phyloP scores from a whole-genome alignment of 2,113 vertebrate genomes.

The rat (Rattus norvegicus) region GRCr8 NC_086020.1:165320001-165320500 shows the following conservation, averaged over 20 bases:
- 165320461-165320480: neutral
- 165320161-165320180: neutral
- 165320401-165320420: too few relatives aligned
- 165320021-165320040: neutral
- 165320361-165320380: neutral
- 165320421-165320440: neutral
- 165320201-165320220: too few relatives aligned
- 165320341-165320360: too few relatives aligned
- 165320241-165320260: neutral
- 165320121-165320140: neutral
- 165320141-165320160: neutral
- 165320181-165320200: neutral
- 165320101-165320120: neutral
- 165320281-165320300: neutral
- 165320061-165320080: neutral
- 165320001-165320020: neutral
- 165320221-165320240: neutral
- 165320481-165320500: neutral
- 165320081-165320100: neutral
- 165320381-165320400: neutral
- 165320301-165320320: neutral
- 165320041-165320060: neutral
- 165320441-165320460: neutral
- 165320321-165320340: neutral
- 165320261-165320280: neutral